phyloP scores from a whole-genome alignment of 2,113 vertebrate genomes.

The Eubucco bourcierii region DNA sequence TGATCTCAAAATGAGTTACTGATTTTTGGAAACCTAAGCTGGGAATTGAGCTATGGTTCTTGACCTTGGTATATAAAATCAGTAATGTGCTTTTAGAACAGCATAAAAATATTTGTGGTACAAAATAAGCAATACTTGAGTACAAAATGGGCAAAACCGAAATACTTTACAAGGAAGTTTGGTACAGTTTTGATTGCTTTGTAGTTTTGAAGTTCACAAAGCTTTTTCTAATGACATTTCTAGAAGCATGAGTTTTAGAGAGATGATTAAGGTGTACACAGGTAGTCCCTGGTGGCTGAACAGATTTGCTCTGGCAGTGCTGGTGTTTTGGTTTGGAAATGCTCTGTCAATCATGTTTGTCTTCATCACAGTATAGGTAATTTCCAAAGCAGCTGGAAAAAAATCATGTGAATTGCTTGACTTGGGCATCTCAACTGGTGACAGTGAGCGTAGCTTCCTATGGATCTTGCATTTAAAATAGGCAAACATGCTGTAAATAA shows the following conservation, averaged over 20 bases:
- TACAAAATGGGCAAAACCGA: neutral
- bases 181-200: neutral
- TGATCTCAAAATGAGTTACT: neutral
- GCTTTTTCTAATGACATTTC: accelerated
- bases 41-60: neutral
- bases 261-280: neutral
- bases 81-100: neutral
- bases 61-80: neutral
- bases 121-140: neutral
- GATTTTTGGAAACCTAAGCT: neutral
- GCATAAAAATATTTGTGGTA: neutral
- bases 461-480: neutral
- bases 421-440: accelerated
- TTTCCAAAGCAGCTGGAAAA: accelerated
- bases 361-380: neutral
- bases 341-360: accelerated
- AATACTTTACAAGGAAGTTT: neutral
- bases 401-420: accelerated
- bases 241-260: neutral
- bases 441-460: neutral
- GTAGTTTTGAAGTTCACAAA: neutral
- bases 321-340: neutral
- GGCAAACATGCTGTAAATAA: neutral
- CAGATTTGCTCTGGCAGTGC: neutral
- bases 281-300: neutral